Evolutionary conservation across 2,888 invertebrate genomes (phyloP), one percentile per base, ranked within the genome.

Genomic region (Theristus sp.): DNA sequence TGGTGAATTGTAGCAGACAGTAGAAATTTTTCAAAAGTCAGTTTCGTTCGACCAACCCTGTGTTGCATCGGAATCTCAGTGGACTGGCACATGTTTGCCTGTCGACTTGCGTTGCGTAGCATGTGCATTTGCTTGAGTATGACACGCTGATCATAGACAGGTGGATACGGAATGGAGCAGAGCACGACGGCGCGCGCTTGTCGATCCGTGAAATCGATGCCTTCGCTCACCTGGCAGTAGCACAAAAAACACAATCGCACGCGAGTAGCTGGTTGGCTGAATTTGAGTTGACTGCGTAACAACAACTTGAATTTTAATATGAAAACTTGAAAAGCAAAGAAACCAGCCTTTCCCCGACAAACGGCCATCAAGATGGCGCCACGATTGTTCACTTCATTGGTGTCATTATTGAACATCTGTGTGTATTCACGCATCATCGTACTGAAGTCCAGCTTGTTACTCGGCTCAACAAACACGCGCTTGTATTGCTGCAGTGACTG

Each of bases 131-230:
- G 86, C 74, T 99, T 99, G 24, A 94, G 79, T 63, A 87, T 79
- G 57, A 99, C 84, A 74, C 87, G 82, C 0, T 93, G 87, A 77
- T 99, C 96, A 75, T 84, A 86, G 25, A 86, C 76, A 0, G 96
- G 93, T 17, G 98, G 93, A 78, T 85, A 99, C 1, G 98, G 98
- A 61, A 99, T 79, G 1, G 98, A 98, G 46, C 89, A 89, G 60
- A 99, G 86, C 59, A 96, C 83, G 0, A 98, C 96, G 64, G 89
- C 93, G 68, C 98, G 82, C 0, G 93, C 94, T 78, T 91, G 90
- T 69, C 83, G 83, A 76, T 98, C 89, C 25, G 89, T 85, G 80
- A 98, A 96, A 79, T 98, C 96, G 66, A 98, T 80, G 29, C 98
- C 98, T 80, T 98, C 96, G 26, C 93, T 91, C 0, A 94, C 75